These are phyloP conservation scores for Drosophila pseudoananassae DNA, from an alignment of 1,140 invertebrate species.

Conservation along the genomic window DNA sequence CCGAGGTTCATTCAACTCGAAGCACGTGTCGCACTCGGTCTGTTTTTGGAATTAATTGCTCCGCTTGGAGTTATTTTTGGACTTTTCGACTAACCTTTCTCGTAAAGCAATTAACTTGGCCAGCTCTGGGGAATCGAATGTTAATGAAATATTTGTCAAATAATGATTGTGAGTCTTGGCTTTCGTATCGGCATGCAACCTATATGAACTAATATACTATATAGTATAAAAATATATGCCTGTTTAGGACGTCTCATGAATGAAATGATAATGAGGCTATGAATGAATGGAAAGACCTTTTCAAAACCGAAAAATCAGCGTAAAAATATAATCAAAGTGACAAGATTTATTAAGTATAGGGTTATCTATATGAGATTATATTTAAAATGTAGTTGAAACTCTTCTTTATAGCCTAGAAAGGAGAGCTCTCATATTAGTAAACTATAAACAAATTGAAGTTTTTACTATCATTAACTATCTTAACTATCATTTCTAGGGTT, in stretches of 20 bases:
- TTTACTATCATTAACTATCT: no score
- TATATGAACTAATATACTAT: no score
- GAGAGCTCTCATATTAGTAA: no score
- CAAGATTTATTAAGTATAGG: constrained; percentile 43
- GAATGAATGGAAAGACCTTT: constrained; percentile 38
- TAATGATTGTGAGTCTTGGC: constrained; percentile 9
- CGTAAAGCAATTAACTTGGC: constrained; percentile 29
- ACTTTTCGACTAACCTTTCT: constrained; percentile 18
- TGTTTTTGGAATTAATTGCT: constrained; percentile 16
- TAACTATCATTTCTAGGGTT: no score
- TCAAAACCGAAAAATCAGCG: constrained; percentile 3
- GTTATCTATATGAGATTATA: background rate
- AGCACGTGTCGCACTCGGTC: constrained; percentile 17
- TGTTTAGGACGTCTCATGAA: constrained; percentile 36
- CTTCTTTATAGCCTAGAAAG: background rate
- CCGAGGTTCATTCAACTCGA: constrained; percentile 33
- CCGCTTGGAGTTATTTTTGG: constrained; percentile 24
- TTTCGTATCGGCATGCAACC: no score
- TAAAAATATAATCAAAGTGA: constrained; percentile 44
- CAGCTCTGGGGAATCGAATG: constrained; percentile 28
- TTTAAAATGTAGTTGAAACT: constrained; percentile 13
- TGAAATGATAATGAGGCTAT: constrained; percentile 60
- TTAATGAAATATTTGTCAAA: constrained; percentile 38
- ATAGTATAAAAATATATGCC: no score
- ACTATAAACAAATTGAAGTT: no score